Conservation (phyloP, 2,797 vertebrate species). For the Gymnodraco acuticeps region DNA sequence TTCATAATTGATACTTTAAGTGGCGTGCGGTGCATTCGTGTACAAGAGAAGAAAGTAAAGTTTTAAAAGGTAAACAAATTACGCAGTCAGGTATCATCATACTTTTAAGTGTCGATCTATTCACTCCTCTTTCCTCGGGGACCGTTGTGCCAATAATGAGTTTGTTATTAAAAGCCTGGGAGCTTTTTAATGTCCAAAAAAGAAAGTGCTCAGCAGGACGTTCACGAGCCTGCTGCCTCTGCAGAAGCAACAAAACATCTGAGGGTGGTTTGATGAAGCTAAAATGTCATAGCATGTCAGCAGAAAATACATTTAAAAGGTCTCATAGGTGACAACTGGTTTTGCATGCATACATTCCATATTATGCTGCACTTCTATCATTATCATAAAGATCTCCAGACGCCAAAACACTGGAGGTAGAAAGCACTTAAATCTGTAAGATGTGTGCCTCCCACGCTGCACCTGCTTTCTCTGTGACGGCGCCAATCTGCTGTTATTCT, state of each 20-base stretch:
- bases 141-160: slow-evolving; percentile 16
- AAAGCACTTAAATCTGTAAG: slow-evolving; percentile 49
- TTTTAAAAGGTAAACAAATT: too few relatives aligned
- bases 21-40: too few relatives aligned
- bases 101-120: slow-evolving; percentile 4
- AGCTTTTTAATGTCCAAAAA: slow-evolving; percentile 16
- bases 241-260: slow-evolving; percentile 3
- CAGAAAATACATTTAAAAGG: slow-evolving; percentile 4
- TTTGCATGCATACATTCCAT: not conserved
- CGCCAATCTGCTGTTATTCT: slow-evolving; percentile 38
- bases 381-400: slow-evolving; percentile 30
- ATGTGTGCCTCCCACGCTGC: slow-evolving; percentile 52
- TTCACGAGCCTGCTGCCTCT: slow-evolving; percentile 5
- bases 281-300: slow-evolving; percentile 21
- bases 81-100: too few relatives aligned
- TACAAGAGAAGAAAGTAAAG: too few relatives aligned
- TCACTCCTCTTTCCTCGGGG: not conserved
- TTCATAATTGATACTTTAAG: too few relatives aligned
- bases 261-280: slow-evolving; percentile 1
- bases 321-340: not conserved
- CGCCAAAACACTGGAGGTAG: slow-evolving; percentile 58
- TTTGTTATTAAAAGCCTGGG: slow-evolving; percentile 28
- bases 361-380: not conserved
- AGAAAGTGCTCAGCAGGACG: slow-evolving; percentile 1
- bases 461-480: slow-evolving; percentile 55